These are phyloP conservation scores for Bolinopsis microptera DNA, from an alignment of 37 sponge, comb jelly and placozoan species.

Conservation along the genomic window DNA sequence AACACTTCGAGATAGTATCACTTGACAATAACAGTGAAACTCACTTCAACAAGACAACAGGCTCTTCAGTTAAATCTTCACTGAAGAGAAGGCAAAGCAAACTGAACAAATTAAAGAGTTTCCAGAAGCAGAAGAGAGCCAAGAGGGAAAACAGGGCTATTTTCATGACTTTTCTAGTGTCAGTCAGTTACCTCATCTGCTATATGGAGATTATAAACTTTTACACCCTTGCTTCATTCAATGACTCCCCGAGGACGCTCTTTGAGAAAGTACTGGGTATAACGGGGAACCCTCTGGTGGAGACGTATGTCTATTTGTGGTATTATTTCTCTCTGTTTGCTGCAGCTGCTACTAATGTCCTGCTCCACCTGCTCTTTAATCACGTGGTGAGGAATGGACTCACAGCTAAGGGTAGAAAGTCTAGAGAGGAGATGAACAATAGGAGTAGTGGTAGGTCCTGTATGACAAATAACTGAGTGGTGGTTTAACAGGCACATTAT, in stretches of 20 bases:
- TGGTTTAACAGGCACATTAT: too few species aligned
- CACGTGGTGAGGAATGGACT: neutral
- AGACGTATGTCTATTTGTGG: neutral
- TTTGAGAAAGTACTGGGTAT: neutral
- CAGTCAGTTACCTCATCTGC: neutral
- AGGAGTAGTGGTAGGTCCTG: neutral
- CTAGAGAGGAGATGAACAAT: neutral
- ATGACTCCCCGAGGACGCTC: neutral
- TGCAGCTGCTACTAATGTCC: neutral
- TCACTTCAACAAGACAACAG: neutral
- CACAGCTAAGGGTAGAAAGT: neutral
- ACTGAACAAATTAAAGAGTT: neutral
- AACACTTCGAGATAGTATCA: neutral
- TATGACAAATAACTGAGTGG: too few species aligned
- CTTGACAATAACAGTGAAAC: neutral
- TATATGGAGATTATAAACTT: conserved; percentile 40
- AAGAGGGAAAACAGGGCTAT: conserved; percentile 12
- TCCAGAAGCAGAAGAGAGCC: conserved; percentile 3
- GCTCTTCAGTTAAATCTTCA: neutral
- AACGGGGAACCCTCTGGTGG: neutral
- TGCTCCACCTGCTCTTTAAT: neutral
- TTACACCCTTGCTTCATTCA: neutral
- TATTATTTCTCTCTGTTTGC: neutral
- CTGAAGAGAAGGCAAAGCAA: neutral
- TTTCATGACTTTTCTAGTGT: neutral